phyloP scores from a whole-genome alignment of 2,888 invertebrate species.

The Brenthis ino region DNA sequence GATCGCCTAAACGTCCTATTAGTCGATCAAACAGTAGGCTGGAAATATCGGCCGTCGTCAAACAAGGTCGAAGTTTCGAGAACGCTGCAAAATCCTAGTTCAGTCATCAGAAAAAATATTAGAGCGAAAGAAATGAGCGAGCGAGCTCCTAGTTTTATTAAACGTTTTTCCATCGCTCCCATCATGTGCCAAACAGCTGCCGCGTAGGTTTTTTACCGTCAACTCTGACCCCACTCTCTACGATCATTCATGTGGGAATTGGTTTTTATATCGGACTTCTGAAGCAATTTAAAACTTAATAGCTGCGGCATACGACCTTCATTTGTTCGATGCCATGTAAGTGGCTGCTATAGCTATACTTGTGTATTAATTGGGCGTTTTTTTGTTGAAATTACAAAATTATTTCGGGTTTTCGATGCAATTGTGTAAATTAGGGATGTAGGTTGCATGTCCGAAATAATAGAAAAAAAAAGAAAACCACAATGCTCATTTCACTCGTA shows the following conservation, averaged over 20 bases:
- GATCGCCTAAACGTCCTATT: conserved; percentile 13
- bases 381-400: conserved; percentile 44
- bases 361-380: conserved; percentile 64
- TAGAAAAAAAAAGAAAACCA: too few species aligned
- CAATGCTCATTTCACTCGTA: too few species aligned
- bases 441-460: conserved; percentile 2
- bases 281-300: conserved; percentile 61
- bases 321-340: conserved; percentile 57
- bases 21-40: conserved; percentile 18
- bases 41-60: conserved; percentile 25
- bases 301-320: conserved; percentile 46
- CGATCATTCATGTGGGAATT: conserved; percentile 79
- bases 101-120: conserved; percentile 50
- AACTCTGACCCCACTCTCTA: conserved; percentile 78
- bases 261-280: conserved; percentile 57
- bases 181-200: conserved; percentile 75
- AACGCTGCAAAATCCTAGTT: conserved; percentile 40
- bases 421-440: not conserved
- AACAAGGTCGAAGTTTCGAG: conserved; percentile 34
- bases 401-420: conserved; percentile 32
- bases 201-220: conserved; percentile 73
- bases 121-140: conserved; percentile 53
- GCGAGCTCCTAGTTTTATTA: conserved; percentile 58
- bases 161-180: conserved; percentile 57
- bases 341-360: conserved; percentile 41